Evolutionary conservation across 2,113 vertebrate species (phyloP), one percentile per base, ranked within the genome.

Genomic region (Myodes glareolus): DNA sequence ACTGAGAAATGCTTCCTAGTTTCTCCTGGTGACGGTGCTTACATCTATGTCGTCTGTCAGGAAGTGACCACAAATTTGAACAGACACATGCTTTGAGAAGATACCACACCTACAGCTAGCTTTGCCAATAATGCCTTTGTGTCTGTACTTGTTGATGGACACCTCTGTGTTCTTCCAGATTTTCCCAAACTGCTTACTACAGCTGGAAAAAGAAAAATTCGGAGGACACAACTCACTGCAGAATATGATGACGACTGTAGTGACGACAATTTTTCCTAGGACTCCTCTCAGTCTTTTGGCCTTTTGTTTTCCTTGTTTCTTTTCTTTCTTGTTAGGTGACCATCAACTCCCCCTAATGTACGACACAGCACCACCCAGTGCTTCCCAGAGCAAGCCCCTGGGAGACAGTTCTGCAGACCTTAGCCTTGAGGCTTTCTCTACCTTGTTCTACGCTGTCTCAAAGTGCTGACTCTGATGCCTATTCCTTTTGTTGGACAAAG

Each of bases 141-240:
- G 7, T 52, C 68, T 58, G 1, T 33, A n/a, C 7, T 0, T 16
- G 50, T 33, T 55, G 31, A 58, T 0, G 45, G 76, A n/a, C 3
- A 3, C 42, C 42, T 78, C 39, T 36, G 5, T 36, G 45, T 84
- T 82, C 65, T 90, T 73, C 73, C 17, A 27, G 70, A 84, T 82
- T 92, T 96, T 78, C 73, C 92, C 65, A 90, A 96, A 39, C 47
- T 31, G 45, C 29, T 94, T 50, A 85, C 14, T 25, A 52, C 2
- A 50, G 67, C 70, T 63, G 50, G 36, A 39, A 31, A 63, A 85
- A 78, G 94, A 52, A 91, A 65, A 50, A 50, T 55, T 92, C 33
- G 81, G 39, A 50, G 45, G 47, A 14, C 29, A 70, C 33, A 86
- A 17, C 23, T 93, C 50, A 85, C 5, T 65, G 47, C 90, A 55